phyloP scores from a whole-genome alignment of 2,888 invertebrate species.

The Meganola albula region DNA sequence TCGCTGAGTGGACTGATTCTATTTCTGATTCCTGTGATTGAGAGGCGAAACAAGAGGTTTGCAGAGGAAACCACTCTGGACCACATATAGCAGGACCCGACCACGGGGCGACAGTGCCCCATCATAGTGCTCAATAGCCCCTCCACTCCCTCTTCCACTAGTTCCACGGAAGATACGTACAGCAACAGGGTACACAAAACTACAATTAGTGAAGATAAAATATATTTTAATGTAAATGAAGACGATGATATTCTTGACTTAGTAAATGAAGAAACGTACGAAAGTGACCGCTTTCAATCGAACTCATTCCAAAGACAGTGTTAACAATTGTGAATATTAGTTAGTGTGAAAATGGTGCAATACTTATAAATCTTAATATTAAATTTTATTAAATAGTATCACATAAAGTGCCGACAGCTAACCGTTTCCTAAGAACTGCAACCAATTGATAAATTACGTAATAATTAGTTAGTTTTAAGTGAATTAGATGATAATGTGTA shows the following conservation, averaged over 20 bases:
- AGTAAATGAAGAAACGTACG: constrained; percentile 49
- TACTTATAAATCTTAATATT: constrained; percentile 19
- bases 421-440: constrained; percentile 29
- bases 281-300: constrained; percentile 44
- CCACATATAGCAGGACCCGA: constrained; percentile 62
- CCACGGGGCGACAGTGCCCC: constrained; percentile 34
- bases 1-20: constrained; percentile 92
- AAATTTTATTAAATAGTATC: constrained; percentile 9
- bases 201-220: constrained; percentile 52
- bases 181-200: constrained; percentile 70
- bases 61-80: constrained; percentile 50
- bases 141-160: constrained; percentile 56
- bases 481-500: constrained; percentile 17
- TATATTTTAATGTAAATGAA: constrained; percentile 42
- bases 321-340: constrained; percentile 41
- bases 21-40: constrained; percentile 87
- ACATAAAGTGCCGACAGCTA: constrained; percentile 23
- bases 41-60: constrained; percentile 57
- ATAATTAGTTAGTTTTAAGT: constrained; percentile 24
- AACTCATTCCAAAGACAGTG: constrained; percentile 66
- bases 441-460: constrained; percentile 23
- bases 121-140: constrained; percentile 66
- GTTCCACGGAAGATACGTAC: constrained; percentile 51
- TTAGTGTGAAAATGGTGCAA: constrained; percentile 50
- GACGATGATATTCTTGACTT: constrained; percentile 45